Conservation (phyloP, 1,140 invertebrate species). For the Drosophila arawakana region DNA sequence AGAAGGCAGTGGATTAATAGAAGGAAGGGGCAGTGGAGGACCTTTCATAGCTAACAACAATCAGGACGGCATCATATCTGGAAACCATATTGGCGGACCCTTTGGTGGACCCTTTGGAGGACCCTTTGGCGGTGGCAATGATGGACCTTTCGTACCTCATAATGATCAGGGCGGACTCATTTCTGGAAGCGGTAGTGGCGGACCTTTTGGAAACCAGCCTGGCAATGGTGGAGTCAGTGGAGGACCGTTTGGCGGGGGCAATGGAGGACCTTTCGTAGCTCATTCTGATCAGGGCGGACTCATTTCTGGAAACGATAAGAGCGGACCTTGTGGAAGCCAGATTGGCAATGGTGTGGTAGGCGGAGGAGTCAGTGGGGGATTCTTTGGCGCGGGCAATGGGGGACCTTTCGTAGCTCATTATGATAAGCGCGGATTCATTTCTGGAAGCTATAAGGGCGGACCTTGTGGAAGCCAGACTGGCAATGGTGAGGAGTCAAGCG, state of each 20-base stretch:
- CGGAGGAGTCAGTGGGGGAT: not conserved
- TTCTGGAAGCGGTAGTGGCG: not conserved
- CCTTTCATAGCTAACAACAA: not conserved
- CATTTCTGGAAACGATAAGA: not conserved
- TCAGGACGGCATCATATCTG: not conserved
- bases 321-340: not conserved
- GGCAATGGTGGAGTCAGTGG: not conserved
- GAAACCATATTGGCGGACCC: not conserved
- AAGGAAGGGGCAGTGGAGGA: conserved; percentile 1
- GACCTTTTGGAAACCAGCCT: not conserved
- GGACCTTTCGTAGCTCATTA: not conserved
- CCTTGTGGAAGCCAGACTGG: not conserved
- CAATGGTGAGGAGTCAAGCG: not conserved
- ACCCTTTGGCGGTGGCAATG: not conserved
- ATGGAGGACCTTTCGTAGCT: conserved; percentile 10
- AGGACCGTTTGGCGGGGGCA: conserved; percentile 8
- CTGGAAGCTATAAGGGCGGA: not conserved
- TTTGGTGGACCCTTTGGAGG: conserved; percentile 18
- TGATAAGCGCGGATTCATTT: not conserved
- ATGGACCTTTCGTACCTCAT: not conserved
- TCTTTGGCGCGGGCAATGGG: not conserved
- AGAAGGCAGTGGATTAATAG: not conserved
- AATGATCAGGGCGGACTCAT: not conserved
- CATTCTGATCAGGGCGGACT: not conserved
- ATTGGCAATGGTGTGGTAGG: not conserved